phyloP scores from a whole-genome alignment of 2,113 vertebrate genomes.

The Anolis carolinensis region DNA sequence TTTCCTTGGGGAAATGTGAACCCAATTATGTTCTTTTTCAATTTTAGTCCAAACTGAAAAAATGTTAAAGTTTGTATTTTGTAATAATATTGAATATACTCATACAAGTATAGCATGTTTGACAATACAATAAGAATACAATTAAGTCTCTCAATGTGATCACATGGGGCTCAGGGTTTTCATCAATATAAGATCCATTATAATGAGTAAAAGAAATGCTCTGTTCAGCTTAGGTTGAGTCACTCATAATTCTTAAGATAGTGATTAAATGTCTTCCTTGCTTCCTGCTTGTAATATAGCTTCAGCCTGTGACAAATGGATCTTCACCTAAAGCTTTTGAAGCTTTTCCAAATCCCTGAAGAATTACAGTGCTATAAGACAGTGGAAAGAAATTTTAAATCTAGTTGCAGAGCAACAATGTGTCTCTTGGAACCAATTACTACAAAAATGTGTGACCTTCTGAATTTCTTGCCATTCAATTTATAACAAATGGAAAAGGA shows the following conservation, averaged over 20 bases:
- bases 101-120: constrained; percentile 31
- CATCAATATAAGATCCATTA: constrained; percentile 44
- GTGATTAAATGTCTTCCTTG: constrained; percentile 62
- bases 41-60: background rate
- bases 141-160: constrained; percentile 32
- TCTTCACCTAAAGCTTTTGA: constrained; percentile 59
- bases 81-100: background rate
- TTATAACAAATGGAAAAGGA: constrained; percentile 3
- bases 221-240: constrained; percentile 52
- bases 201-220: constrained; percentile 47
- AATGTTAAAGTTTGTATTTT: background rate
- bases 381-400: constrained; percentile 58
- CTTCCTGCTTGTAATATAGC: constrained; percentile 54
- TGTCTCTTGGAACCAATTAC: constrained; percentile 49
- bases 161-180: constrained; percentile 46
- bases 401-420: constrained; percentile 34
- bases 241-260: constrained; percentile 62
- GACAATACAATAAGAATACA: constrained; percentile 49
- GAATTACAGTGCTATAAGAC: constrained; percentile 46
- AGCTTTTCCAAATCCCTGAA: constrained; percentile 55
- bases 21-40: too few species aligned
- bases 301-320: constrained; percentile 57
- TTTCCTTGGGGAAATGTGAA: too few species aligned
- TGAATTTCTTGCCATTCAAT: constrained; percentile 31
- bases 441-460: constrained; percentile 50